Conservation (phyloP, 2,888 invertebrate species). For the Trissolcus japonicus region DNA sequence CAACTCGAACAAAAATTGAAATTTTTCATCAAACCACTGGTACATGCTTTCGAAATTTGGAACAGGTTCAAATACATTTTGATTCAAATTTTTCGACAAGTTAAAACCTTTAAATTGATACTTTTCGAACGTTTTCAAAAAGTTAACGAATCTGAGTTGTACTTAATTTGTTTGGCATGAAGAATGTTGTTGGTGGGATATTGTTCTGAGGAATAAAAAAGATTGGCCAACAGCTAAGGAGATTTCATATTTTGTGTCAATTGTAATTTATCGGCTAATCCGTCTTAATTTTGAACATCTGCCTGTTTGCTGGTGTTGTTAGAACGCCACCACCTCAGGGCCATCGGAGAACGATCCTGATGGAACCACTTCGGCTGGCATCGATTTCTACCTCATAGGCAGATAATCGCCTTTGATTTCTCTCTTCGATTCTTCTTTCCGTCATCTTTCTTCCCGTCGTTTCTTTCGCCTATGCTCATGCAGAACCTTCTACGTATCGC, state of each 20-base stretch:
- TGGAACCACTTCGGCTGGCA: conserved; percentile 63
- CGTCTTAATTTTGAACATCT: conserved; percentile 71
- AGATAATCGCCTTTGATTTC: conserved; percentile 76
- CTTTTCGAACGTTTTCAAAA: too few species aligned
- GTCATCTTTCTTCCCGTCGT: conserved; percentile 58
- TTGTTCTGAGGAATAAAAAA: too few species aligned
- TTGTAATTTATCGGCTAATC: conserved; percentile 73
- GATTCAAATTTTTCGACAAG: too few species aligned
- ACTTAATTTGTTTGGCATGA: too few species aligned
- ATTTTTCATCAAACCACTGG: too few species aligned
- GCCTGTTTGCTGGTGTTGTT: conserved; percentile 60
- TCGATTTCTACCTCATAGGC: conserved; percentile 75
- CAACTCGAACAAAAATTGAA: too few species aligned
- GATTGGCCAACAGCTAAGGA: conserved; percentile 33
- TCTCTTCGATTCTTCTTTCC: conserved; percentile 73
- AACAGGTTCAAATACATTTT: too few species aligned
- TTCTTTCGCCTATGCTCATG: conserved; percentile 60
- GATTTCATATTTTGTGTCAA: conserved; percentile 58
- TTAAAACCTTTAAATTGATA: too few species aligned
- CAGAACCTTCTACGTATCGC: conserved; percentile 68
- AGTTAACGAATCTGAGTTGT: too few species aligned
- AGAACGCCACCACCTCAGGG: conserved; percentile 63
- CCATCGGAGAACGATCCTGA: conserved; percentile 66
- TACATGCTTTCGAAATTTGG: too few species aligned
- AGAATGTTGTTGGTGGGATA: too few species aligned